Evolutionary conservation across 1,140 invertebrate species (phyloP), one percentile per base, ranked within the genome.

Genomic region (Pentalonia nigronervosa): DNA sequence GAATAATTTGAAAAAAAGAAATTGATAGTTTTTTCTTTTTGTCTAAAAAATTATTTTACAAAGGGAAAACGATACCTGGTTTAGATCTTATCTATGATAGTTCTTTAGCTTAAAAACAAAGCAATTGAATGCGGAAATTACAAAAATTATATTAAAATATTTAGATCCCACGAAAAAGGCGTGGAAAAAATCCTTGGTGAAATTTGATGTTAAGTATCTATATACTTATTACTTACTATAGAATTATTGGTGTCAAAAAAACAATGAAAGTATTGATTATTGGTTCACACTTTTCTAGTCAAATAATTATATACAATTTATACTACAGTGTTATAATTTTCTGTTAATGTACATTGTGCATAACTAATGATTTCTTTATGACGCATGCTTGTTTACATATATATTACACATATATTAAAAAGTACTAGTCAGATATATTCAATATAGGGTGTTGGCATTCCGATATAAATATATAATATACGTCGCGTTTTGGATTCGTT

Each of bases 161-260:
- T 76, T 76, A 36, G 53, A 89, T 89, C 88, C 50, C 50, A 89
- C 48, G 48, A 89, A 89, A 89, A 89, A 89, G 88, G 88, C 6
- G 88, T 89, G 88, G 34, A n/a, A 89, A 87, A 53, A 41, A 89
- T 53, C 88, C 34, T 56, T 56, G 50, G 88, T 89, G 88, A 89
- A 89, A 89, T 56, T 89, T 25, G 21, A 56, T 41, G n/a, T 89
- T 89, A 25, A 89, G 34, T 30, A 41, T 30, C 7, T 87, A 87
- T 34, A n/a, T 86, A 30, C 21, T 23, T 21, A 81, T 41, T 41
- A 41, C 41, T 41, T 30, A n/a, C 30, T 76, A 76, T 53, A 88
- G 47, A 9, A 34, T 50, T 21, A 88, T 34, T 8, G n/a, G 21
- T n/a, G 17, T 50, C 1, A 36, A 89, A 36, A 50, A 88, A 36